These are phyloP conservation scores for Aurelia coerulea DNA, from an alignment of 30 jellyfish, hydroid and myxozoan genomes.

Conservation along the genomic window DNA sequence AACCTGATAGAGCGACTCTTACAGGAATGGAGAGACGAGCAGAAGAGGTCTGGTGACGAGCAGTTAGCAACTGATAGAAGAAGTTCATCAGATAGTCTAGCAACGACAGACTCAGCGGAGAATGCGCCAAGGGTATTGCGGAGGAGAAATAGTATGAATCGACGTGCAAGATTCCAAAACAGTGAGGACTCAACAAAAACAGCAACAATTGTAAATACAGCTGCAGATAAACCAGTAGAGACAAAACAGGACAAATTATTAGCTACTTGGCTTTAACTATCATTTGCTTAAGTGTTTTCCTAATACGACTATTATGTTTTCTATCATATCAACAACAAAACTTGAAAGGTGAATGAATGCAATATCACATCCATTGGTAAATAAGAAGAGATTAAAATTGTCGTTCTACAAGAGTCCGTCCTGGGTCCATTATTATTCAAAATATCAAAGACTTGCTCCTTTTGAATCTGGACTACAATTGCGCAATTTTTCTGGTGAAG, in stretches of 20 bases:
- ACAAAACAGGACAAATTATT: slow-evolving; percentile 5
- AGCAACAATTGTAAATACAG: not conserved
- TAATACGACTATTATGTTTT: too few relatives aligned
- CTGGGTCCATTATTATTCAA: too few relatives aligned
- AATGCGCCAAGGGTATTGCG: slow-evolving; percentile 65
- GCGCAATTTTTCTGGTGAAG: too few relatives aligned
- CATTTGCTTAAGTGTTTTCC: not conserved
- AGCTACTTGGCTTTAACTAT: slow-evolving; percentile 60
- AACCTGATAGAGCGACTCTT: not conserved
- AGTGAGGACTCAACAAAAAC: slow-evolving; percentile 7
- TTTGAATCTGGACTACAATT: too few relatives aligned
- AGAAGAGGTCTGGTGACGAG: slow-evolving; percentile 11
- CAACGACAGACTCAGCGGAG: slow-evolving; percentile 53
- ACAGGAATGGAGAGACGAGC: slow-evolving; percentile 49
- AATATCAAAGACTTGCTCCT: too few relatives aligned
- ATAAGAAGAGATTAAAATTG: too few relatives aligned
- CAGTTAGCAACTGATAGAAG: slow-evolving; percentile 10
- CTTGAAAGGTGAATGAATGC: too few relatives aligned
- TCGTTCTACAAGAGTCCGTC: too few relatives aligned
- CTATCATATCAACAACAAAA: too few relatives aligned
- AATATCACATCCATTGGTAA: too few relatives aligned
- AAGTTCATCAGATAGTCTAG: slow-evolving; percentile 59
- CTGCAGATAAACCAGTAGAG: not conserved
- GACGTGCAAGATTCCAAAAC: slow-evolving; percentile 51
- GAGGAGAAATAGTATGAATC: slow-evolving; percentile 60